Base-by-base conservation (phyloP, 2,113 vertebrate species). In the Catharus bicknelli region DNA sequence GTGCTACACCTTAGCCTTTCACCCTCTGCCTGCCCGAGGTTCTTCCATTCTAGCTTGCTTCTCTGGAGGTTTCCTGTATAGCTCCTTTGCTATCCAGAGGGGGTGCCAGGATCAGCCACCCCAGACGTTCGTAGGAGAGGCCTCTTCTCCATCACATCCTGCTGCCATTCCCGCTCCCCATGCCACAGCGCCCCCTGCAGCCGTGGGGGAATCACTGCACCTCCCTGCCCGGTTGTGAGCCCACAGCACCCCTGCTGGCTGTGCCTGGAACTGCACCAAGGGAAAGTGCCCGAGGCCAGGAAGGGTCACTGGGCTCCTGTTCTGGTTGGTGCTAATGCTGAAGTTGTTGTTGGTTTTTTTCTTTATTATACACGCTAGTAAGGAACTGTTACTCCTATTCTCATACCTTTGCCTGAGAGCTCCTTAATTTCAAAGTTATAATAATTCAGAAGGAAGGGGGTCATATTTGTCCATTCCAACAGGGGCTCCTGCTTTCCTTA, bases 281-380 rank as follows among this genome's bases (percentile, higher is more conserved):
- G 38, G 25, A 17, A 27, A 16, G 10, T 1, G 6, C 13, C 15
- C 1, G 0, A 2, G 3, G 21, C 10, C 0, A 1, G 2, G 18
- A 8, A 32, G 8, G 17, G 14, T 2, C 4, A 0, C 23, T 6
- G 23, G 10, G 13, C 2, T 14, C 14, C 23, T 8, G 19, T 1
- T 51, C 48, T 34, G 38, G 17, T 43, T 43, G 38, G 5, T 23
- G 11, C 7, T 18, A 11, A 6, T 18, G 48, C 18, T 7, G 7
- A 3, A 4, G 9, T 3, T 43, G 36, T 13, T 29, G 59, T 26
- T 34, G 75, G 5, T 78, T 22, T 14, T 54, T 43, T 64, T 18
- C 59, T 2, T 78, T 43, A 7, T 63, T 53, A 8, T 22, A 11
- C 15, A 14, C 32, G 8, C 11, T 8, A 22, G 32, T 17, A 54